Conservation (phyloP, 2,113 vertebrate genomes). For the Malurus alboscapulatus region DNA sequence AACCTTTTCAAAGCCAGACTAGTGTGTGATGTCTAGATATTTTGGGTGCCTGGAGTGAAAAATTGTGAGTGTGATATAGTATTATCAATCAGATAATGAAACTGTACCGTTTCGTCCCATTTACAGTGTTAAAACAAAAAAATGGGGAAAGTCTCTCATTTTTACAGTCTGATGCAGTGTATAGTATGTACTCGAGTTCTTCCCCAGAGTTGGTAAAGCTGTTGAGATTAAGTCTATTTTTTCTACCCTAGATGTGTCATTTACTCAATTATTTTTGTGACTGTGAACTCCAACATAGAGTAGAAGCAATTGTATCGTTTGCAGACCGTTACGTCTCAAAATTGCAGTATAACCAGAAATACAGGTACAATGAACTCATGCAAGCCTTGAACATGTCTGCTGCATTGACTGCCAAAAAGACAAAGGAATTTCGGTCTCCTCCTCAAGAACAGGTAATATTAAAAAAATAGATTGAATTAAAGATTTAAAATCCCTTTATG, state of each 20-base stretch:
- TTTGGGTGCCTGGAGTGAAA: background rate
- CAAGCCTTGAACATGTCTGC: conserved; percentile 96
- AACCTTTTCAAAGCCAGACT: background rate
- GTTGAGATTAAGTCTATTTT: background rate
- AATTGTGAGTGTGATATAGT: background rate
- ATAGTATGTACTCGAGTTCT: background rate
- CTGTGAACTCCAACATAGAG: conserved; percentile 93
- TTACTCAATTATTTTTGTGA: conserved; percentile 97
- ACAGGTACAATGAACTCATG: conserved; percentile 96
- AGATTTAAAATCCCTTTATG: background rate
- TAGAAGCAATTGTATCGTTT: conserved; percentile 94
- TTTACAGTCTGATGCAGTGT: background rate
- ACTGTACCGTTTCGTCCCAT: background rate
- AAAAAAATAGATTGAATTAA: background rate
- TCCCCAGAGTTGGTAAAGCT: background rate
- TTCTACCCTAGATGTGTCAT: conserved; percentile 88
- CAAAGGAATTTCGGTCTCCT: conserved; percentile 94
- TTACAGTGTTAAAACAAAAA: background rate
- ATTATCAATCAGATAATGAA: background rate
- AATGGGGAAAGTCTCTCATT: background rate
- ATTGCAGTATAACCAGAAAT: conserved; percentile 95
- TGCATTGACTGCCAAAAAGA: conserved; percentile 93
- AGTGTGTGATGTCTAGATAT: background rate
- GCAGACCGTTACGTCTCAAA: conserved; percentile 92
- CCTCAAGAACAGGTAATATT: conserved; percentile 92